Evolutionary conservation across 2,797 vertebrate genomes (phyloP).

Genomic region (Schizothorax lantsangensis): DNA sequence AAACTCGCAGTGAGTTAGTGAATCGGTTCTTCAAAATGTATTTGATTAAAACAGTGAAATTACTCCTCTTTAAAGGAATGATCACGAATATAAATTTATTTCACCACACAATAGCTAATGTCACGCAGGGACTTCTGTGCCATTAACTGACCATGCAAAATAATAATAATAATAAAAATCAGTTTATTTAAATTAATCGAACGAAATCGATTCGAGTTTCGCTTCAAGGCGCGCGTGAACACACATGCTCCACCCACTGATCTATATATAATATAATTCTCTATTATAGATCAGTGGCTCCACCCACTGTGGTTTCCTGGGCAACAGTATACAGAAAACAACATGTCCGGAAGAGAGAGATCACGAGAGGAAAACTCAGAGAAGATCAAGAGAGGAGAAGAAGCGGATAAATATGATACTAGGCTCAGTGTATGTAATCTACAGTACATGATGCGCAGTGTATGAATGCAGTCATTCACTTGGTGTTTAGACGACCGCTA

Average conservation of each 20-base stretch:
- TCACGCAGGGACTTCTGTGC: no score
- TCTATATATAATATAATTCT: no score
- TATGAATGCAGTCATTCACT: neutral
- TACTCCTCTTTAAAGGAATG: no score
- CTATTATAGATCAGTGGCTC: no score
- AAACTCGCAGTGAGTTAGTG: no score
- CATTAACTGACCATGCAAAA: no score
- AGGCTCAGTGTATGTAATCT: conserved; percentile 26
- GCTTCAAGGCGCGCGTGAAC: neutral
- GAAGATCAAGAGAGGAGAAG: neutral
- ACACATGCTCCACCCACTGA: conserved; percentile 28
- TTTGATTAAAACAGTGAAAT: no score
- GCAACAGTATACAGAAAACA: conserved; percentile 47
- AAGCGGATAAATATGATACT: conserved; percentile 7
- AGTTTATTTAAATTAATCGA: neutral
- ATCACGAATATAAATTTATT: neutral
- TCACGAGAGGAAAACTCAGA: conserved; percentile 32
- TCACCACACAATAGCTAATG: neutral
- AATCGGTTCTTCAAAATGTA: no score
- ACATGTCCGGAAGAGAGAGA: conserved; percentile 55
- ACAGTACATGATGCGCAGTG: neutral
- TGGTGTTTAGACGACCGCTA: neutral
- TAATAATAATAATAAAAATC: no score
- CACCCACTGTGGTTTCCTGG: conserved; percentile 49
- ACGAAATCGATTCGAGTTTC: neutral